Conservation (phyloP, 2,113 vertebrate genomes). For the Piaya cayana region DNA sequence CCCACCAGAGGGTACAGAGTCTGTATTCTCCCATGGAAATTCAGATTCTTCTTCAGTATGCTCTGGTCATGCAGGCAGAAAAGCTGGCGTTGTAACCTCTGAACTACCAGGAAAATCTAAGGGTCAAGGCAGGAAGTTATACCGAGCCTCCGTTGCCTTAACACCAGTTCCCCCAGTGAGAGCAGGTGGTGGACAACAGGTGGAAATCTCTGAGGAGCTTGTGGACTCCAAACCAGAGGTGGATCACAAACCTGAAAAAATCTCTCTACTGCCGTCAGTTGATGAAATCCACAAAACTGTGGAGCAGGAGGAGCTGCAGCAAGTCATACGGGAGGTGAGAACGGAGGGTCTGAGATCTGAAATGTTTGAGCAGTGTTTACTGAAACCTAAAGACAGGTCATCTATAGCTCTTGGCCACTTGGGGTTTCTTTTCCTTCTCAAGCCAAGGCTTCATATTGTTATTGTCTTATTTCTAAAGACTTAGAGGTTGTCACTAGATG, state of each 20-base stretch:
- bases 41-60: slow-evolving; percentile 84
- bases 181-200: slow-evolving; percentile 59
- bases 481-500: not conserved
- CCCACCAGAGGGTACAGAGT: slow-evolving; percentile 77
- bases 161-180: slow-evolving; percentile 83
- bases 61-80: slow-evolving; percentile 74
- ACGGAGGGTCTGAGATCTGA: not conserved
- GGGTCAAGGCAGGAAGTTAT: slow-evolving; percentile 76
- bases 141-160: slow-evolving; percentile 86
- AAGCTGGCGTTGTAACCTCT: slow-evolving; percentile 47
- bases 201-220: slow-evolving; percentile 66
- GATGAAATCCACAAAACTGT: slow-evolving; percentile 68
- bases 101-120: slow-evolving; percentile 55
- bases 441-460: not conserved
- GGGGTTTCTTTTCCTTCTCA: not conserved
- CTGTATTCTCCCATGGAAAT: slow-evolving; percentile 74
- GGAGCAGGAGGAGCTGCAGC: slow-evolving; percentile 84
- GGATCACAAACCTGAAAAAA: slow-evolving; percentile 59
- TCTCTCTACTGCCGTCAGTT: not conserved
- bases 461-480: not conserved
- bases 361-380: not conserved
- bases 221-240: slow-evolving; percentile 25
- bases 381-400: not conserved
- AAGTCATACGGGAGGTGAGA: slow-evolving; percentile 90
- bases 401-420: not conserved